phyloP scores from a whole-genome alignment of 1,140 invertebrate genomes.

The Drosophila littoralis region DNA sequence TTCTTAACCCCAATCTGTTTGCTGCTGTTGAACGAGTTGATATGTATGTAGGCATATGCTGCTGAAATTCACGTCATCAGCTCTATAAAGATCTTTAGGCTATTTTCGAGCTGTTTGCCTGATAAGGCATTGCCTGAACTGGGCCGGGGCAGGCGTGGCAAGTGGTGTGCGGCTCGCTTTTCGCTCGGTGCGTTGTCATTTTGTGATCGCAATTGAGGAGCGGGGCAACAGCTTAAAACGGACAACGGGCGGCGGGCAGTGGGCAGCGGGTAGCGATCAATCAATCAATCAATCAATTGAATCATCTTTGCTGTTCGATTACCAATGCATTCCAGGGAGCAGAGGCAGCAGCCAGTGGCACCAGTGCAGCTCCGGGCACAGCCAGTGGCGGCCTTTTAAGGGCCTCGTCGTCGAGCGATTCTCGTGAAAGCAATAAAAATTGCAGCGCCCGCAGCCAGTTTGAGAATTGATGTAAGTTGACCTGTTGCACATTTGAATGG shows the following conservation, averaged over 20 bases:
- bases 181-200: slow-evolving; percentile 4
- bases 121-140: neutral
- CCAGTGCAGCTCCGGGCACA: neutral
- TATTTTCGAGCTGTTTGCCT: neutral
- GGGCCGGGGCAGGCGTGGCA: no score
- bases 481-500: slow-evolving; percentile 80
- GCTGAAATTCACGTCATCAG: neutral
- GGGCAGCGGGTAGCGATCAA: slow-evolving; percentile 44
- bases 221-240: neutral
- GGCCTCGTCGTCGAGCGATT: slow-evolving; percentile 50
- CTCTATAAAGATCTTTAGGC: neutral
- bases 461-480: slow-evolving; percentile 38
- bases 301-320: slow-evolving; percentile 53
- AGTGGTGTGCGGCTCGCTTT: neutral
- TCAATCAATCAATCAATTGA: slow-evolving; percentile 78
- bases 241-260: neutral
- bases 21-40: neutral
- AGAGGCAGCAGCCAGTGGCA: neutral
- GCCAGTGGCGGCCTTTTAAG: slow-evolving; percentile 59
- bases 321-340: slow-evolving; percentile 5
- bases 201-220: neutral
- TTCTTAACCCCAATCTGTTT: neutral
- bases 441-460: slow-evolving; percentile 55
- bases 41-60: neutral
- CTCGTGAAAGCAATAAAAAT: slow-evolving; percentile 81